These are phyloP conservation scores for Stegodyphus dumicola DNA, from an alignment of 1,140 invertebrate genomes.

Conservation along the genomic window DNA sequence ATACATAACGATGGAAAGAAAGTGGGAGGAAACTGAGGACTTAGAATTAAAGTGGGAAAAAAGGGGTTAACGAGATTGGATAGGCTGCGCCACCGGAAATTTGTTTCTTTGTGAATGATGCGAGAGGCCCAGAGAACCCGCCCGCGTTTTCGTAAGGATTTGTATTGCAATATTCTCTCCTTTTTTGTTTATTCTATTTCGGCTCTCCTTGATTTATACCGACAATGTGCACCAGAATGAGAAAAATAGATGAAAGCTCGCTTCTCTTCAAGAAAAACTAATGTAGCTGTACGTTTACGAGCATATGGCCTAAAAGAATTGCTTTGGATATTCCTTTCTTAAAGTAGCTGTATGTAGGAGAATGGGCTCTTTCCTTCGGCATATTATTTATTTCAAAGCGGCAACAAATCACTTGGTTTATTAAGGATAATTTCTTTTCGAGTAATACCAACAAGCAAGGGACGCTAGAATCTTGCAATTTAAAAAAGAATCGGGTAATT, in stretches of 20 bases:
- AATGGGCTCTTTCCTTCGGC: background rate
- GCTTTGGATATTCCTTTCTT: conserved; percentile 26
- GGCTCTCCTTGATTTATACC: conserved; percentile 42
- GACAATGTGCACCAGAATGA: conserved; percentile 39
- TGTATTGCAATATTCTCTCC: conserved; percentile 33
- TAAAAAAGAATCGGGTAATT: background rate
- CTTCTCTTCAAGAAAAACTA: conserved; percentile 30
- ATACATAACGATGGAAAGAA: conserved; percentile 14
- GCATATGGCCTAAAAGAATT: conserved; percentile 22
- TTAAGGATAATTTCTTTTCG: conserved; percentile 30
- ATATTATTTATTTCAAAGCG: conserved; percentile 29
- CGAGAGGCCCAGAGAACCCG: background rate
- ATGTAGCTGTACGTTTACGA: conserved; percentile 27
- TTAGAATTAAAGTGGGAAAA: conserved; percentile 52
- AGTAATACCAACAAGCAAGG: background rate
- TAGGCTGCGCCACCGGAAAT: conserved; percentile 42
- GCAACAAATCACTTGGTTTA: conserved; percentile 28
- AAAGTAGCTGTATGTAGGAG: conserved; percentile 13
- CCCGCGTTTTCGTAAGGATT: conserved; percentile 36
- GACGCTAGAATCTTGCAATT: background rate
- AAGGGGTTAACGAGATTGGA: conserved; percentile 56
- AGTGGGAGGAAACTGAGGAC: conserved; percentile 18
- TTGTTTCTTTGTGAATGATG: conserved; percentile 45
- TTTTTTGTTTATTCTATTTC: background rate
- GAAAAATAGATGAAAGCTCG: conserved; percentile 49